Conservation (phyloP, 2,113 vertebrate genomes). For the Catharus fuscescens region DNA sequence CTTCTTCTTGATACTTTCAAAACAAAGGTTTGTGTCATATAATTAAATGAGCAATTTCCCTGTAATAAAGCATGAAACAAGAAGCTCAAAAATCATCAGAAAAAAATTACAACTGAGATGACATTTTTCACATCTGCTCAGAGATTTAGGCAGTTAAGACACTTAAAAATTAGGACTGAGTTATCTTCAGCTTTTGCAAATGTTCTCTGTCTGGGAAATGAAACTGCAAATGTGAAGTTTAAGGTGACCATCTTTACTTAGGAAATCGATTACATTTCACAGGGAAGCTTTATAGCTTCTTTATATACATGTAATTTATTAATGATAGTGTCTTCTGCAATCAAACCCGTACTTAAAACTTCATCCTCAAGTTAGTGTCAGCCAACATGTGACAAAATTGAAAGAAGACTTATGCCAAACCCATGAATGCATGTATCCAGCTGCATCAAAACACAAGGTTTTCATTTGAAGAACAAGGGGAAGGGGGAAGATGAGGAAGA, state of each 20-base stretch:
- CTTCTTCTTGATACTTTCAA: neutral
- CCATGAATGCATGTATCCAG: neutral
- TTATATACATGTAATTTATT: neutral
- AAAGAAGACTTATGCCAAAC: neutral
- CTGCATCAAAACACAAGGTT: neutral
- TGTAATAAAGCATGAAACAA: slow-evolving; percentile 3
- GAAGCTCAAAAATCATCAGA: neutral
- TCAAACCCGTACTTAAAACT: neutral
- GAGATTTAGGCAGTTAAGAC: neutral
- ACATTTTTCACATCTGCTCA: slow-evolving; percentile 1
- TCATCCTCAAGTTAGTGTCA: neutral
- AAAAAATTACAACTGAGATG: neutral
- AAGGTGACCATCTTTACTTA: neutral
- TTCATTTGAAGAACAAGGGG: neutral
- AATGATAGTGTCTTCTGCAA: neutral
- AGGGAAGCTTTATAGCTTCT: neutral
- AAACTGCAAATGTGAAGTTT: neutral
- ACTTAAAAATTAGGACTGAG: neutral
- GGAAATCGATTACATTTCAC: neutral
- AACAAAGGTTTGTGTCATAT: neutral
- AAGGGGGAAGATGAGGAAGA: neutral
- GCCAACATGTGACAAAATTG: neutral
- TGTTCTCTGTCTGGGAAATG: neutral
- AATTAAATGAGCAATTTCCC: slow-evolving; percentile 17
- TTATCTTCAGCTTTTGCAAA: neutral